Percentiles rank a stretch among this genome's conserved stretches.
Conservation (phyloP, 2,113 vertebrate species). For the Pteruthius melanotis region DNA sequence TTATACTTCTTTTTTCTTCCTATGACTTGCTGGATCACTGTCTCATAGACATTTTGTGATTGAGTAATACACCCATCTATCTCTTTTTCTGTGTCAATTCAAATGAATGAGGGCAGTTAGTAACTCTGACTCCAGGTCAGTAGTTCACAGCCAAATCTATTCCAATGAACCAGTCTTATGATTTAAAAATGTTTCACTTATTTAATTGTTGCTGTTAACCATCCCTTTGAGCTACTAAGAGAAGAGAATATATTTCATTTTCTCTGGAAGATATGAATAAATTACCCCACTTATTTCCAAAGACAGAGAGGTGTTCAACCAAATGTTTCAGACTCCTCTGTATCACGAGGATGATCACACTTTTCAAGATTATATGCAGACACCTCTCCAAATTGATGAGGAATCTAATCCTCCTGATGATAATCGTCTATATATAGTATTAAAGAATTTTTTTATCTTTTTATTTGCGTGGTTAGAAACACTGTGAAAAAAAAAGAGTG, state of each 20-base stretch:
- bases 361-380: neutral
- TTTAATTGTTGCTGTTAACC: conserved; percentile 40
- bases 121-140: conserved; percentile 1
- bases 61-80: neutral
- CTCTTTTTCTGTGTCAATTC: neutral
- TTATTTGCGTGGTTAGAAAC: neutral
- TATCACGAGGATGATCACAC: neutral
- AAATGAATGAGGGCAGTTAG: conserved; percentile 22
- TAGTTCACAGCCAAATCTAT: neutral
- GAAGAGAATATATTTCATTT: conserved; percentile 34
- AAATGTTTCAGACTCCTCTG: neutral
- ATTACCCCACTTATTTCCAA: neutral
- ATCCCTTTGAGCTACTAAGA: neutral
- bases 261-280: neutral
- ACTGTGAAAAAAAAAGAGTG: neutral
- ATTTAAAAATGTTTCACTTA: conserved; percentile 43
- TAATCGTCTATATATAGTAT: neutral
- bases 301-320: neutral
- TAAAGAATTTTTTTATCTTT: neutral
- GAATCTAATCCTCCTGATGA: neutral
- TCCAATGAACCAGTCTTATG: neutral
- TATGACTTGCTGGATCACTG: neutral
- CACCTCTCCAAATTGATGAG: neutral
- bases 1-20: neutral
- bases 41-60: neutral